Percentiles rank a stretch among this genome's conserved stretches.
These are phyloP conservation scores for Ceryle rudis DNA, from an alignment of 2,797 vertebrate genomes.

Conservation along the genomic window DNA sequence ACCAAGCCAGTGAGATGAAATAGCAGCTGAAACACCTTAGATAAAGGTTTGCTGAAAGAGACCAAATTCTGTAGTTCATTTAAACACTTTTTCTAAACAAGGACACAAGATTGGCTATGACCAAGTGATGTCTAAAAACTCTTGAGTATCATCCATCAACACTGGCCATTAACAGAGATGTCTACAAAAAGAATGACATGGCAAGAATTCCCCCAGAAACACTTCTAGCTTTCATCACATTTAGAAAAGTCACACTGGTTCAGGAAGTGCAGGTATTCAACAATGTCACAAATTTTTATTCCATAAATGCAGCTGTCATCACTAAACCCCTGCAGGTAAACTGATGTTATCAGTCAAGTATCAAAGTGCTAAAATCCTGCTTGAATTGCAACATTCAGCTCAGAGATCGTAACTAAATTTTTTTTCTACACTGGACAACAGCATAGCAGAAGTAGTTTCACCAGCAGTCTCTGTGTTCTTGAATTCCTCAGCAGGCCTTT, in stretches of 20 bases:
- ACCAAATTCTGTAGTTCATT: not conserved
- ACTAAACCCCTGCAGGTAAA: not conserved
- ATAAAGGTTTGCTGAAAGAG: not conserved
- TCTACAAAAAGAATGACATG: not conserved
- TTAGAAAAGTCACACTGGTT: not conserved
- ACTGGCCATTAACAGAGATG: not conserved
- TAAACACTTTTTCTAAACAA: not conserved
- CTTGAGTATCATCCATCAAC: not conserved
- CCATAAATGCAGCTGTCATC: not conserved
- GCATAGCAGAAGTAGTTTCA: not conserved
- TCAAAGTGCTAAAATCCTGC: not conserved
- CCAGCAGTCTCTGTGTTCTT: not conserved
- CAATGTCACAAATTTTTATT: not conserved
- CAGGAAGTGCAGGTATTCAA: not conserved
- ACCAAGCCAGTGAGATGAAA: not conserved
- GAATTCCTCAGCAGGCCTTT: not conserved
- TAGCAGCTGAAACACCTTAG: not conserved
- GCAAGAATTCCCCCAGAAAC: not conserved
- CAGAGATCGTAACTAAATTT: not conserved
- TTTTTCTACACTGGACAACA: not conserved
- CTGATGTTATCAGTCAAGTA: not conserved
- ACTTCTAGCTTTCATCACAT: not conserved
- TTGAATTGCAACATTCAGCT: not conserved
- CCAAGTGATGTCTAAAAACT: not conserved
- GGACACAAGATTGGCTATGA: not conserved